Percentiles rank a stretch among this genome's conserved stretches.
phyloP scores from a whole-genome alignment of 2,113 vertebrate species.

The Poecilia latipinna region DNA sequence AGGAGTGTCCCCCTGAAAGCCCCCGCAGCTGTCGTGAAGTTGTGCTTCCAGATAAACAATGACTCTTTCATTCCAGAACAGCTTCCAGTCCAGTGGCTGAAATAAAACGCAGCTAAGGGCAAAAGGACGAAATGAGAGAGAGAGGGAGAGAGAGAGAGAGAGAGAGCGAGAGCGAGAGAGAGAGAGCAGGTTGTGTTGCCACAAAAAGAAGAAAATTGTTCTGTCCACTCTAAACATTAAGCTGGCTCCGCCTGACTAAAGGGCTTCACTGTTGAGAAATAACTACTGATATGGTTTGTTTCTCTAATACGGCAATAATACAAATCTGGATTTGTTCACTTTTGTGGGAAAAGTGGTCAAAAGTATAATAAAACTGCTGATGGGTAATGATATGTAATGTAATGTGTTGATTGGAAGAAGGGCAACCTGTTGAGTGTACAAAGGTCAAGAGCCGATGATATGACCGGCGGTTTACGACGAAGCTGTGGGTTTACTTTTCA shows the following conservation, averaged over 20 bases:
- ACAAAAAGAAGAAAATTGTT: constrained; percentile 6
- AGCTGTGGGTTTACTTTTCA: constrained; percentile 82
- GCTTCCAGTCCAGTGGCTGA: constrained; percentile 59
- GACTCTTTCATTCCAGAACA: constrained; percentile 65
- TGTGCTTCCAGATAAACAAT: constrained; percentile 73
- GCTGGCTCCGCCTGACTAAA: constrained; percentile 21
- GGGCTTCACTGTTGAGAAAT: constrained; percentile 11
- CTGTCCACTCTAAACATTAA: constrained; percentile 2
- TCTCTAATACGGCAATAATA: constrained; percentile 31
- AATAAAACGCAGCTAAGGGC: constrained; percentile 20
- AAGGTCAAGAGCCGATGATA: constrained; percentile 38
- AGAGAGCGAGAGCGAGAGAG: neutral
- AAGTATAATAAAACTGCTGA: constrained; percentile 31
- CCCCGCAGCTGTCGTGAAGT: constrained; percentile 66
- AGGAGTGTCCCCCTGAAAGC: constrained; percentile 50
- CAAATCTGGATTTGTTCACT: constrained; percentile 34
- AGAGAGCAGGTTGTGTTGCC: constrained; percentile 6
- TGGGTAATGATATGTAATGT: constrained; percentile 32
- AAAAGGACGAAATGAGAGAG: constrained; percentile 3
- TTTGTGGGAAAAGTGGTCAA: constrained; percentile 7
- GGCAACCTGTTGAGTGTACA: constrained; percentile 54
- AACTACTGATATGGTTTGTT: constrained; percentile 12
- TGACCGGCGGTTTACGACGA: constrained; percentile 18
- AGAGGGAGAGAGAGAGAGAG: neutral
- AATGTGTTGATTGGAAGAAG: constrained; percentile 18